Evolutionary conservation across 2,888 invertebrate species (phyloP).

Genomic region (Microchrysa polita): DNA sequence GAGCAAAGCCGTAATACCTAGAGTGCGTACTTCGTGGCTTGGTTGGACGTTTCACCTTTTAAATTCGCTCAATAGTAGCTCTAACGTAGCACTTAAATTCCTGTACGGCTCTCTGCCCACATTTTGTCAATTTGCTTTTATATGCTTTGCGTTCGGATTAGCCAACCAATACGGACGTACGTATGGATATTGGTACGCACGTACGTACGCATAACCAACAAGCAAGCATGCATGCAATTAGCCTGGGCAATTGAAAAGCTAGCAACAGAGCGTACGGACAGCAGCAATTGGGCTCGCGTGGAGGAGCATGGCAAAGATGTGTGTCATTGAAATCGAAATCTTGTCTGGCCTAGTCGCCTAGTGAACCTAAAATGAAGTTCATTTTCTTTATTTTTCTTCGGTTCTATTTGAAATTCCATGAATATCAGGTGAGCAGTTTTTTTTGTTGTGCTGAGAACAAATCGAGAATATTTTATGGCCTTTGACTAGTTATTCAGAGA

Average conservation of each 20-base stretch:
- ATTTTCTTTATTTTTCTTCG: no score
- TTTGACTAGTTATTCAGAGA: no score
- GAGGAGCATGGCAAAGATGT: constrained; percentile 8
- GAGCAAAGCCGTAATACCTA: neutral
- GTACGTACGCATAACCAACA: constrained; percentile 17
- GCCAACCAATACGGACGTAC: no score
- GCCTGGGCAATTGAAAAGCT: neutral
- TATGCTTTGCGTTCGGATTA: neutral
- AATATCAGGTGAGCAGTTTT: no score
- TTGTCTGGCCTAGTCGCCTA: neutral
- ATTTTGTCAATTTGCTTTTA: constrained; percentile 19
- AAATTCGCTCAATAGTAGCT: neutral
- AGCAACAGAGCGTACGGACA: no score
- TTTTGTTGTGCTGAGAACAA: no score
- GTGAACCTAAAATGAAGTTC: neutral
- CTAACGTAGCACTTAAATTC: neutral
- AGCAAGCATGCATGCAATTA: neutral
- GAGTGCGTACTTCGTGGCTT: neutral
- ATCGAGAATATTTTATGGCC: no score
- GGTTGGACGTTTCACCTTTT: neutral
- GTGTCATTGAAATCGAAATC: constrained; percentile 35
- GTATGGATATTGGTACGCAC: constrained; percentile 8
- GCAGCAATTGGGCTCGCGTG: neutral
- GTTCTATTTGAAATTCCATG: no score
- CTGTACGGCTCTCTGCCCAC: constrained; percentile 13